Base-by-base conservation (phyloP, 1,140 invertebrate species). In the Galleria mellonella region DNA sequence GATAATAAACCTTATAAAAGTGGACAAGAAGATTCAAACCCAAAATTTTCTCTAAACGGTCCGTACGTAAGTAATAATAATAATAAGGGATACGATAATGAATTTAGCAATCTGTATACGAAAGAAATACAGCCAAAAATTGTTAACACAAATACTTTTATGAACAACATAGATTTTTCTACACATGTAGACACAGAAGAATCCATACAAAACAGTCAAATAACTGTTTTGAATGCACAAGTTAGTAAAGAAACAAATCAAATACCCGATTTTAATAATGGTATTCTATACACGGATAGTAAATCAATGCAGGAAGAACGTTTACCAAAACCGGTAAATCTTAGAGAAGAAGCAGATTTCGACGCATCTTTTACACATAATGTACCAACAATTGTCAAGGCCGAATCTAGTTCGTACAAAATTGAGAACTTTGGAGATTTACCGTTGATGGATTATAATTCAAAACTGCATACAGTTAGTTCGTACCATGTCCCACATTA, bases 401-500 rank as follows among this genome's bases (percentile, higher is more conserved):
- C 57, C 4, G 60, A 67, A 7, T 47, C 49, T 4, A 23, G 14
- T 46, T 52, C 60, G 0, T 84, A 84, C 37, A 67, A 69, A 44
- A 32, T 73, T 4, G 69, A 78, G 40, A 75, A 61, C 46, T 72
- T 82, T 15, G 72, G 69, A 0, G 51, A 73, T 39, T 42, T 84
- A 28, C 81, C 81, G 9, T 35, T 84, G 10, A 84, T 82, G 77
- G 62, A 75, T 27, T 72, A 75, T 45, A 56, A 78, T 35, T 78
- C 78, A 17, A 84, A 84, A 38, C 41, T 77, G 27, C 57, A 73
- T 29, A 58, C 64, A n/a, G 71, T 75, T 7, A 73, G 70, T 43
- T 84, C 81, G 0, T 84, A 84, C 36, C 73, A 59, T 30, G 81
- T 84, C 10, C 77, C 81, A 6, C 77, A 84, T 64, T 84, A 82